phyloP scores from a whole-genome alignment of 2,113 vertebrate genomes.

The Phyllopteryx taeniolatus region DNA sequence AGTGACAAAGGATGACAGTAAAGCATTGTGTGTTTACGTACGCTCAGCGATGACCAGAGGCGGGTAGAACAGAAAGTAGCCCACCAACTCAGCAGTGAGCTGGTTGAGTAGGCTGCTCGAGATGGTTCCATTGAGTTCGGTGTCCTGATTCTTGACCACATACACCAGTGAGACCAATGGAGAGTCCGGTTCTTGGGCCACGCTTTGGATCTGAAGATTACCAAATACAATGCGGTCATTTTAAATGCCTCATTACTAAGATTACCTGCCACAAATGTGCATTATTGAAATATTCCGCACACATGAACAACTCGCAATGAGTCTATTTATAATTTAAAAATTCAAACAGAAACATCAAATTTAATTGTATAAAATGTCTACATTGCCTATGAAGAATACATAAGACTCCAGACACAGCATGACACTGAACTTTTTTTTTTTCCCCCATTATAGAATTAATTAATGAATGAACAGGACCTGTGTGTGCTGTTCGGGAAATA shows the following conservation, averaged over 20 bases:
- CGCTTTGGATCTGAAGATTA: slow-evolving; percentile 83
- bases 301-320: background rate
- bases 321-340: slow-evolving; percentile 33
- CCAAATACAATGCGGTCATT: slow-evolving; percentile 19
- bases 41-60: slow-evolving; percentile 94
- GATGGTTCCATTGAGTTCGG: slow-evolving; percentile 83
- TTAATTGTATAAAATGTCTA: slow-evolving; percentile 11
- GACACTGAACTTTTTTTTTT: slow-evolving; percentile 32
- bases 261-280: background rate
- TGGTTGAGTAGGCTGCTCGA: slow-evolving; percentile 92
- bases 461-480: background rate
- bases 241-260: slow-evolving; percentile 6
- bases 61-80: slow-evolving; percentile 94
- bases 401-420: slow-evolving; percentile 21
- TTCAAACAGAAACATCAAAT: slow-evolving; percentile 13
- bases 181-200: slow-evolving; percentile 77
- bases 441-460: slow-evolving; percentile 16
- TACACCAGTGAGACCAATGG: slow-evolving; percentile 88
- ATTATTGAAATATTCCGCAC: background rate
- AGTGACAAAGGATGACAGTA: background rate
- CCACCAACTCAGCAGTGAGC: slow-evolving; percentile 91
- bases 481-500: slow-evolving; percentile 16
- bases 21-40: slow-evolving; percentile 69
- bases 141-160: slow-evolving; percentile 85
- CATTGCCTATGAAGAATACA: slow-evolving; percentile 30